These are phyloP conservation scores for Otolemur garnettii DNA, from an alignment of 2,113 vertebrate species.

Conservation along the genomic window DNA sequence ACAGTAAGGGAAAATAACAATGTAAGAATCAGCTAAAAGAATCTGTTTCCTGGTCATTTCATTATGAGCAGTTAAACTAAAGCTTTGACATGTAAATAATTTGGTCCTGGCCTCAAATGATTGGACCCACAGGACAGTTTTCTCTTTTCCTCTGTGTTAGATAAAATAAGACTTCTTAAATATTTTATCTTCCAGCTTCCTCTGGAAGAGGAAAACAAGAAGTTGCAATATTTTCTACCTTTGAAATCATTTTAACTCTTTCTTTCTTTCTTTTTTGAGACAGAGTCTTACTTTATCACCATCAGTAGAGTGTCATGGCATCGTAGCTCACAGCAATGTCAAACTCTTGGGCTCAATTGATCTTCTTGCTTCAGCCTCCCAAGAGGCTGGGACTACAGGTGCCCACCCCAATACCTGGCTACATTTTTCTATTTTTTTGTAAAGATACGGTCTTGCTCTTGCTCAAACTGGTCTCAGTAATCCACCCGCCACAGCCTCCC, in stretches of 20 bases:
- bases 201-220: background rate
- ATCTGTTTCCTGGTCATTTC: background rate
- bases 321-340: too few species aligned
- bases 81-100: background rate
- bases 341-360: too few species aligned
- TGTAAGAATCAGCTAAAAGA: background rate
- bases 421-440: too few species aligned
- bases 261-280: too few species aligned
- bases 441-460: too few species aligned
- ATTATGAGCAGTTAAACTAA: constrained; percentile 12
- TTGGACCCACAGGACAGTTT: background rate
- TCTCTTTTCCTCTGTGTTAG: background rate
- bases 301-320: too few species aligned
- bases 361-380: too few species aligned
- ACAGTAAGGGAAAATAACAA: background rate
- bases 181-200: background rate
- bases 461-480: too few species aligned
- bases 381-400: too few species aligned
- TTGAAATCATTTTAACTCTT: background rate
- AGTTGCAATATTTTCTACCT: background rate
- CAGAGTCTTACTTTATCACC: too few species aligned
- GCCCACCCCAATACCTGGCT: too few species aligned
- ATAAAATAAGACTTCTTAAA: constrained; percentile 32
- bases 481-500: too few species aligned
- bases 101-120: background rate